Conservation (phyloP, 2,113 vertebrate species). For the Tapirus terrestris region DNA sequence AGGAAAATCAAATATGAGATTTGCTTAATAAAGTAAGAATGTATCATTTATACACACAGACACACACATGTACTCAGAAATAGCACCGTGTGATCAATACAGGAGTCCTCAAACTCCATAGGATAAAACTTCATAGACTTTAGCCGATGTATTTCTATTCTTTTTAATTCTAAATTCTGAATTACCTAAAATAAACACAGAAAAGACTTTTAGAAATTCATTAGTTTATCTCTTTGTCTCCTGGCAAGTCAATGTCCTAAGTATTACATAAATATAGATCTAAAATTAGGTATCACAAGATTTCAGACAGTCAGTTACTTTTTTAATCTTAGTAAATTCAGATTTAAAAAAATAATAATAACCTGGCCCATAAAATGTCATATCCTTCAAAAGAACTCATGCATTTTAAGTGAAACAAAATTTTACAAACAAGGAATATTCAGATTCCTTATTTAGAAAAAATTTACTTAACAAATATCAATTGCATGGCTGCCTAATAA, state of each 20-base stretch:
- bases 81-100: neutral
- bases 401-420: neutral
- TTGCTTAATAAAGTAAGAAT: neutral
- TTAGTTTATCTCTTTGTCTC: neutral
- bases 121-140: neutral
- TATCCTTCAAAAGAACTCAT: neutral
- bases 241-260: neutral
- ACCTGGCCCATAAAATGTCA: neutral
- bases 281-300: neutral
- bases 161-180: neutral
- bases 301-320: neutral
- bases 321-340: conserved; percentile 5
- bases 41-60: neutral
- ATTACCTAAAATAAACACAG: neutral
- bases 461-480: neutral
- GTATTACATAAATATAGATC: neutral
- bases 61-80: neutral
- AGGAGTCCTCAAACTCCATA: neutral
- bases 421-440: neutral
- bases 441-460: neutral
- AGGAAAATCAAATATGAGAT: neutral
- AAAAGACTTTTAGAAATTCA: neutral
- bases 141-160: neutral
- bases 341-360: neutral
- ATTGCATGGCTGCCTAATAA: neutral